A percentile compares a stretch with the other conserved stretches of the same genome.
phyloP scores from a whole-genome alignment of 2,797 vertebrate species.

The Pithecia hirsuta region DNA sequence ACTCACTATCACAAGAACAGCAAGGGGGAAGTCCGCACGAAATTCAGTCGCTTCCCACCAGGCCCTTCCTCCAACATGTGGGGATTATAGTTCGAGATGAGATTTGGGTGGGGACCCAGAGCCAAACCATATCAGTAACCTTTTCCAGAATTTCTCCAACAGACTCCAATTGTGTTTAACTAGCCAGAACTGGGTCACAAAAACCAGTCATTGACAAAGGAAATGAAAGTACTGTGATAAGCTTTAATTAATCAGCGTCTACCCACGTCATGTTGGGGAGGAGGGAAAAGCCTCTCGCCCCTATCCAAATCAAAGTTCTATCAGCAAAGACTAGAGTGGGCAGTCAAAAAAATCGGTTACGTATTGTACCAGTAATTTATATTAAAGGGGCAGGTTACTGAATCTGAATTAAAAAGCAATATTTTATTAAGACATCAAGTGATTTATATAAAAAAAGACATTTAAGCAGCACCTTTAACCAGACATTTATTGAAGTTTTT shows the following conservation, averaged over 20 bases:
- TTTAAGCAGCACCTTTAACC: neutral
- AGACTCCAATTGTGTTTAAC: neutral
- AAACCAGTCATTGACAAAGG: neutral
- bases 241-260: neutral
- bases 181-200: neutral
- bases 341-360: neutral
- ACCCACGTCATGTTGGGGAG: neutral
- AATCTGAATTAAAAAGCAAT: neutral
- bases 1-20: neutral
- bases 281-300: neutral
- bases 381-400: neutral
- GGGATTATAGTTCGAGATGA: neutral
- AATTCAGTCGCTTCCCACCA: neutral
- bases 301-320: neutral
- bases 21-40: neutral
- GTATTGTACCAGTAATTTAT: neutral
- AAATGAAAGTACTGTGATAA: neutral
- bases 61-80: neutral
- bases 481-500: neutral
- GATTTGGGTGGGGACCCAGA: neutral
- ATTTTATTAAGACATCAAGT: neutral
- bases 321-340: neutral
- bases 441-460: neutral
- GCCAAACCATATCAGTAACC: neutral
- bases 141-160: neutral